A percentile compares a stretch with the other conserved stretches of the same genome.
These are phyloP conservation scores for Pseudomyrmex sp. DNA, from an alignment of 1,140 invertebrate genomes.

Conservation along the genomic window DNA sequence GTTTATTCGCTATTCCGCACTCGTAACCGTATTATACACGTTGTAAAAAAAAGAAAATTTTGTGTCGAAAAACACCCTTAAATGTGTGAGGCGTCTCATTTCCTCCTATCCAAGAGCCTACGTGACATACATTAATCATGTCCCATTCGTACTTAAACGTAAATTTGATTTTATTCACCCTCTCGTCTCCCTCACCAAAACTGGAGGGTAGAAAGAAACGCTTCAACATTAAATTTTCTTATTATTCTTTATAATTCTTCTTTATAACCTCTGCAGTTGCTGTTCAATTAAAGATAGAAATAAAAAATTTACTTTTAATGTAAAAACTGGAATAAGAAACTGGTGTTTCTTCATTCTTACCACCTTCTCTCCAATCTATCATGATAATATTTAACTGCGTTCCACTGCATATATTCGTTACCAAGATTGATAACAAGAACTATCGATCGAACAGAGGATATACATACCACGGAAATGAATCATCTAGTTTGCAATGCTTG, in stretches of 20 bases:
- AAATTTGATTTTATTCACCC: slow-evolving; percentile 74
- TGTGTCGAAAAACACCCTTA: slow-evolving; percentile 61
- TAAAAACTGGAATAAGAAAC: not conserved
- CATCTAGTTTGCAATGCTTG: not conserved
- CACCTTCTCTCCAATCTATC: not conserved
- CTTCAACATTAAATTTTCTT: slow-evolving; percentile 60
- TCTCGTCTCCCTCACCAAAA: slow-evolving; percentile 32
- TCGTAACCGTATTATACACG: slow-evolving; percentile 30
- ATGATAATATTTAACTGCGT: slow-evolving; percentile 3
- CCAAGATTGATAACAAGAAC: not conserved
- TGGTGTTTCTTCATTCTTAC: not conserved
- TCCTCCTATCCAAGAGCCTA: slow-evolving; percentile 60
- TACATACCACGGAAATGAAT: not conserved
- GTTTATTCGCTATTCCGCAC: slow-evolving; percentile 40
- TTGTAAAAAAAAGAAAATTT: slow-evolving; percentile 33
- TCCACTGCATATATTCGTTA: not conserved
- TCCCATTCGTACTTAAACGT: slow-evolving; percentile 64
- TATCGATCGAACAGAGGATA: not conserved
- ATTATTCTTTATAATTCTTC: slow-evolving; percentile 48
- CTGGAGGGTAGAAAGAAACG: slow-evolving; percentile 20
- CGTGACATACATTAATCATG: slow-evolving; percentile 73
- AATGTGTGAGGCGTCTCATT: slow-evolving; percentile 60
- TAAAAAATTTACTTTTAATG: not conserved
- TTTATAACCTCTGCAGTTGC: slow-evolving; percentile 16
- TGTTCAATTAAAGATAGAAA: slow-evolving; percentile 34